These are phyloP conservation scores for Aurelia aurita complex sp. Pacific DNA, from an alignment of 30 jellyfish, hydroid and myxozoan species.

Conservation along the genomic window DNA sequence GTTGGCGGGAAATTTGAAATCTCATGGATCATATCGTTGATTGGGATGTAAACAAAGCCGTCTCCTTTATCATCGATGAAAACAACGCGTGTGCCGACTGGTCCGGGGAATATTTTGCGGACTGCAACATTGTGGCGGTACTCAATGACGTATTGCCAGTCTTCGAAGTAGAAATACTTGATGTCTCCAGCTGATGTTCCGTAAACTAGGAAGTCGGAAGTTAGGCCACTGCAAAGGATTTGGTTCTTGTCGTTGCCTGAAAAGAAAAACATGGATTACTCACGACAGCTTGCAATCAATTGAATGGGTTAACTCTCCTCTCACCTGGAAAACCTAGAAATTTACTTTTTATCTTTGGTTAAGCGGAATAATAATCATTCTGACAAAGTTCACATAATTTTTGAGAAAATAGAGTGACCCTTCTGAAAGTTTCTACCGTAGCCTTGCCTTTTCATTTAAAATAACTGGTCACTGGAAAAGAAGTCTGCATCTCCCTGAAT, in stretches of 20 bases:
- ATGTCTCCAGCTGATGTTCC: slow-evolving; percentile 87
- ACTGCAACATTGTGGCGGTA: slow-evolving; percentile 87
- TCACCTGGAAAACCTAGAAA: no score
- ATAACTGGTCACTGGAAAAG: no score
- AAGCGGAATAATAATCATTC: no score
- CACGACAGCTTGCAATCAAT: no score
- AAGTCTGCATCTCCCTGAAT: no score
- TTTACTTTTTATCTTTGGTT: no score
- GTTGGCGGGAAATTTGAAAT: slow-evolving; percentile 90
- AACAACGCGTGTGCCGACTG: slow-evolving; percentile 81
- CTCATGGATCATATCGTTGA: slow-evolving; percentile 71
- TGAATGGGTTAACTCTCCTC: no score
- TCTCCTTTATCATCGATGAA: slow-evolving; percentile 94
- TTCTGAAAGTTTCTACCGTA: no score
- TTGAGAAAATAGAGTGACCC: no score
- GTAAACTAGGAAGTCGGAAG: slow-evolving; percentile 82
- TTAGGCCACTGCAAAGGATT: slow-evolving; percentile 72
- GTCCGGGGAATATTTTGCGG: slow-evolving; percentile 86
- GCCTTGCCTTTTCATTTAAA: no score
- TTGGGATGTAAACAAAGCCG: slow-evolving; percentile 83
- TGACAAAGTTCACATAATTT: no score
- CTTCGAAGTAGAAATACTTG: slow-evolving; percentile 84
- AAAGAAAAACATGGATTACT: not conserved
- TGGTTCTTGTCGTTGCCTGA: slow-evolving; percentile 66
- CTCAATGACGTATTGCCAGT: slow-evolving; percentile 90